Evolutionary conservation across 2,113 vertebrate genomes (phyloP).

Genomic region (Lutjanus erythropterus): DNA sequence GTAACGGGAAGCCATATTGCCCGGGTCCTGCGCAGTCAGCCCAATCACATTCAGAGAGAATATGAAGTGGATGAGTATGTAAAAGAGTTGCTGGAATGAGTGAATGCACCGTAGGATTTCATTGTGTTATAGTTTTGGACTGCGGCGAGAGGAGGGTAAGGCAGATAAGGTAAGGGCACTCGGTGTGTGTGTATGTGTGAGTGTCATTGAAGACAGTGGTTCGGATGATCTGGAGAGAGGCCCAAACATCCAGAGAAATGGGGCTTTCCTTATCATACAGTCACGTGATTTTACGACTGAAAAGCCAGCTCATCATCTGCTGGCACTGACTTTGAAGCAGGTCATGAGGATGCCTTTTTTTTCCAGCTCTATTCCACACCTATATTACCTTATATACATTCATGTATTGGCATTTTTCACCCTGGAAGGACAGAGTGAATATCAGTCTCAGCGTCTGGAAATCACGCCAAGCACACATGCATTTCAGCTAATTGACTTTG

Average conservation of each 20-base stretch:
- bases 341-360: conserved; percentile 1
- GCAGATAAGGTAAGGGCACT: conserved; percentile 53
- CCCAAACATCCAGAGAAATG: conserved; percentile 39
- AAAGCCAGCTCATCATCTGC: conserved; percentile 22
- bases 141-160: conserved; percentile 34
- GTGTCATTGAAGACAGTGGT: conserved; percentile 19
- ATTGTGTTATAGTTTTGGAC: conserved; percentile 38
- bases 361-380: not conserved
- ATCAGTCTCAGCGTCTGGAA: not conserved
- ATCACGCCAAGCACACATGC: conserved; percentile 2
- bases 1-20: conserved; percentile 72
- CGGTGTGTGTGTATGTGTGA: not conserved
- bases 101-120: conserved; percentile 36
- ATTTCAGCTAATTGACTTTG: not conserved
- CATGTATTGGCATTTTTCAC: conserved; percentile 23
- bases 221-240: conserved; percentile 18
- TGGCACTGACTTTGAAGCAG: conserved; percentile 42
- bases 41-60: conserved; percentile 59
- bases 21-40: conserved; percentile 61
- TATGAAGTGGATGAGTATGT: conserved; percentile 55
- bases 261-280: conserved; percentile 46
- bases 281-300: conserved; percentile 51
- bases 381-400: conserved; percentile 15
- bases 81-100: conserved; percentile 58
- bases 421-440: not conserved